A percentile compares a stretch with the other conserved stretches of the same genome.
Evolutionary conservation across 1,140 invertebrate species (phyloP).

Genomic region (Doryteuthis pealeii): DNA sequence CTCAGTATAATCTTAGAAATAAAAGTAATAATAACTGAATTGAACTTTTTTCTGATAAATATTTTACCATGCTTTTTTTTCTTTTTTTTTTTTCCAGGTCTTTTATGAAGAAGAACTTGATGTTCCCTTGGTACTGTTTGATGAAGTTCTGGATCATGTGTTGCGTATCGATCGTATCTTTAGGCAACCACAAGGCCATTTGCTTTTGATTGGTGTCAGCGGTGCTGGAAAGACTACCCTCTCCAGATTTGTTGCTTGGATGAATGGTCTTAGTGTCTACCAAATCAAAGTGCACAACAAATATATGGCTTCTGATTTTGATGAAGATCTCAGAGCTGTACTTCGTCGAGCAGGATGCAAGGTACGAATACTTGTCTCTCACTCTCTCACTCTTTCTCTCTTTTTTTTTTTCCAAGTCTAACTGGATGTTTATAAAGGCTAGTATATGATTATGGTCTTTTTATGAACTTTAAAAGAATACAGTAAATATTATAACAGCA

Average conservation of each 20-base stretch:
- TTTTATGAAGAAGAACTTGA: constrained; percentile 99
- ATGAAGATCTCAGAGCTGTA: constrained; percentile 95
- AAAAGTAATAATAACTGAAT: too few relatives aligned
- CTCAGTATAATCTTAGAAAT: too few relatives aligned
- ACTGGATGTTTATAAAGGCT: too few relatives aligned
- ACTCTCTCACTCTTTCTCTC: too few relatives aligned
- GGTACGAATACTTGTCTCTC: constrained; percentile 34
- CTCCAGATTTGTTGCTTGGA: constrained; percentile 99
- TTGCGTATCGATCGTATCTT: constrained; percentile 98
- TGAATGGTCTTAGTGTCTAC: constrained; percentile 98
- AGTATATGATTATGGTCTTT: too few relatives aligned
- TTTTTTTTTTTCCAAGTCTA: neutral
- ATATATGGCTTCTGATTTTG: constrained; percentile 97
- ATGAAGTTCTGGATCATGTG: constrained; percentile 98
- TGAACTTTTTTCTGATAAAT: too few relatives aligned
- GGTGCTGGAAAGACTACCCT: constrained; percentile 99
- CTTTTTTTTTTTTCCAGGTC: constrained; percentile 64
- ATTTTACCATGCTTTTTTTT: too few relatives aligned
- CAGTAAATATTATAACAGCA: too few relatives aligned
- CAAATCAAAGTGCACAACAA: constrained; percentile 93
- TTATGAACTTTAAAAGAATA: too few relatives aligned
- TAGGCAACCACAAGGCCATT: constrained; percentile 92
- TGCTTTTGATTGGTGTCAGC: constrained; percentile 81
- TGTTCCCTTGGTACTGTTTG: constrained; percentile 95
- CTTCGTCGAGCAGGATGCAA: constrained; percentile 93